Evolutionary conservation across 2,888 invertebrate genomes (phyloP).

Genomic region (Synergus japonicus): DNA sequence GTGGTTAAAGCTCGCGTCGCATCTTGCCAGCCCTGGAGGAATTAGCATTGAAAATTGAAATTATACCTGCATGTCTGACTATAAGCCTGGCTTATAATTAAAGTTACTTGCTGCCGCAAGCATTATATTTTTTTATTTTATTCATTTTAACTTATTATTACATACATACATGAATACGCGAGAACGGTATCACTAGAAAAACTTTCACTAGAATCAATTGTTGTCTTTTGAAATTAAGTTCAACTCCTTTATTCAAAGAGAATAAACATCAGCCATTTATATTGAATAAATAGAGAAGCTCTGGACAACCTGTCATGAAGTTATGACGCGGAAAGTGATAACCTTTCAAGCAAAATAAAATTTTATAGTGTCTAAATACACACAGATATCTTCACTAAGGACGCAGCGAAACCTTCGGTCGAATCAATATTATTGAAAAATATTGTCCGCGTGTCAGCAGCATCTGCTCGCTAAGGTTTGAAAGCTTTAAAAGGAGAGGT

Average conservation of each 20-base stretch:
- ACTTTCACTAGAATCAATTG: not conserved
- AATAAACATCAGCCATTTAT: not conserved
- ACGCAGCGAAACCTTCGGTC: constrained; percentile 46
- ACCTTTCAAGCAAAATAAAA: constrained; percentile 4
- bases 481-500: constrained; percentile 51
- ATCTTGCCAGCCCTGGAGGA: constrained; percentile 32
- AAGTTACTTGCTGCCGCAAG: not conserved
- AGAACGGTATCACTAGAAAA: not conserved
- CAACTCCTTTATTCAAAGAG: not conserved
- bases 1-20: constrained; percentile 44
- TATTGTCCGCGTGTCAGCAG: constrained; percentile 58
- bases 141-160: not conserved
- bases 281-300: not conserved
- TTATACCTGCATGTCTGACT: constrained; percentile 37
- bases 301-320: constrained; percentile 17
- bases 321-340: not conserved
- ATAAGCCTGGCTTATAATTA: constrained; percentile 32
- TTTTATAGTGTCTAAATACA: constrained; percentile 47
- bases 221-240: not conserved
- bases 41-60: constrained; percentile 41
- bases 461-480: constrained; percentile 53
- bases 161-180: not conserved
- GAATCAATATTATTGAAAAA: constrained; percentile 58
- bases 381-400: constrained; percentile 49
- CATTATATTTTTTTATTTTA: not conserved